Evolutionary conservation across 2,888 invertebrate genomes (phyloP), one percentile per base, ranked within the genome.

Genomic region (Belgica antarctica): DNA sequence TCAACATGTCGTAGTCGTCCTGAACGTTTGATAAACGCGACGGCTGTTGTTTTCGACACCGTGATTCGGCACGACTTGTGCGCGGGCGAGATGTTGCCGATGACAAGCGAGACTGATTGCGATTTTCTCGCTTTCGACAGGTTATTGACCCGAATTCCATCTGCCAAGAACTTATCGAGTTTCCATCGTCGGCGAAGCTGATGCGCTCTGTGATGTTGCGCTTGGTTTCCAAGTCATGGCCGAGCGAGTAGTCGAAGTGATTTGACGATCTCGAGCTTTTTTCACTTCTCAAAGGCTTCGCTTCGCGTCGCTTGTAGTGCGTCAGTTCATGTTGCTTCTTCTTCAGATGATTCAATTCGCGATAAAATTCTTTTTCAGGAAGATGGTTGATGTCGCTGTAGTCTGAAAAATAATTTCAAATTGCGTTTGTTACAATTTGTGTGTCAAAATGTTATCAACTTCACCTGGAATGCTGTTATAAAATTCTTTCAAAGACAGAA

Each of bases 361-460:
- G 85, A 76, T 89, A 88, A 77, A 91, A 91, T 75, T 92, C 90
- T 71, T 85, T 86, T 72, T 86, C 86, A 0, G 89, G 86, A 73
- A 91, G 80, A 79, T 91, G 90, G 76, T 89, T 85, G 1, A 92
- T 83, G 62, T 91, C 90, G 71, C 84, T 85, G 73, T 91, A 91
- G 76, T 91, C 90, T 70, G 28, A 1, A 73, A 71, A 52, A 22
- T 15, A 15, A 17, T 31, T 19, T 19, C 8, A 31, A 31, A n/a
- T n/a, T 31, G 7, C 41, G 34, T 19, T 12, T 59, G 10, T 62
- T 61, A 2, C 10, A 27, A 25, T n/a, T 28, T 27, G 1, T n/a
- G n/a, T n/a, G 25, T 15, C 15, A 52, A 19, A 19, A n/a, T 19
- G 28, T 31, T 19, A 15, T 27, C 17, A 36, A n/a, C 12, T 10